Percentiles rank a stretch among this genome's conserved stretches.
phyloP scores from a whole-genome alignment of 2,113 vertebrate species.

The Antigone vipio region DNA sequence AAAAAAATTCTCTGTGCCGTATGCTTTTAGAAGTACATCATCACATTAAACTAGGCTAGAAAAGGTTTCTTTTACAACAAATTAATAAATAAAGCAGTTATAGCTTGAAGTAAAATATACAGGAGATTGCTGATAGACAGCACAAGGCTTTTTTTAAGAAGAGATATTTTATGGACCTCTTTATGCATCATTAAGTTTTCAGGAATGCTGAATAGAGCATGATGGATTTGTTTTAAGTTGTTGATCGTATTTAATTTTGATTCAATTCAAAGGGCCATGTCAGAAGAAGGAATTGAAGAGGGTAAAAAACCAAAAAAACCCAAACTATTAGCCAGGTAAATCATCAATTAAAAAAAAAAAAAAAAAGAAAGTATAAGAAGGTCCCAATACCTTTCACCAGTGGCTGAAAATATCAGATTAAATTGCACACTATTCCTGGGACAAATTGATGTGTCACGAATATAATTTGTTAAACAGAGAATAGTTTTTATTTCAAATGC shows the following conservation, averaged over 20 bases:
- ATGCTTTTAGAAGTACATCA: conserved; percentile 7
- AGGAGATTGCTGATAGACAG: conserved; percentile 8
- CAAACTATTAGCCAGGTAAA: conserved; percentile 17
- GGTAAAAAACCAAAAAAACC: background rate
- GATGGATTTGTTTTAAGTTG: conserved; percentile 63
- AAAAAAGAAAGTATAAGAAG: background rate
- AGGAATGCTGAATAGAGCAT: conserved; percentile 54
- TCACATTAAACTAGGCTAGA: conserved; percentile 17
- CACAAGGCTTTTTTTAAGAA: conserved; percentile 55
- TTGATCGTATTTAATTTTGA: conserved; percentile 67
- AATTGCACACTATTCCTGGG: conserved; percentile 39
- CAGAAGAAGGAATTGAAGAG: conserved; percentile 56
- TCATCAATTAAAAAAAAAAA: background rate
- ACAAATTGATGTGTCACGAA: conserved; percentile 17
- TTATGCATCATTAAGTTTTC: conserved; percentile 68
- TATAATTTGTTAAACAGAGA: conserved; percentile 44
- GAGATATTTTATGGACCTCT: conserved; percentile 54
- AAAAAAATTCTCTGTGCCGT: background rate
- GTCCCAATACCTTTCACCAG: conserved; percentile 47
- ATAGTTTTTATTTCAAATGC: conserved; percentile 55
- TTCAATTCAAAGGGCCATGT: conserved; percentile 62
- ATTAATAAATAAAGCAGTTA: conserved; percentile 58
- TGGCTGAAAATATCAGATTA: conserved; percentile 52
- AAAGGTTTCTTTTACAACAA: conserved; percentile 35
- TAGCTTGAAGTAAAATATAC: conserved; percentile 48